phyloP scores from a whole-genome alignment of 2,113 vertebrate genomes.

The Porphyrio hochstetteri region DNA sequence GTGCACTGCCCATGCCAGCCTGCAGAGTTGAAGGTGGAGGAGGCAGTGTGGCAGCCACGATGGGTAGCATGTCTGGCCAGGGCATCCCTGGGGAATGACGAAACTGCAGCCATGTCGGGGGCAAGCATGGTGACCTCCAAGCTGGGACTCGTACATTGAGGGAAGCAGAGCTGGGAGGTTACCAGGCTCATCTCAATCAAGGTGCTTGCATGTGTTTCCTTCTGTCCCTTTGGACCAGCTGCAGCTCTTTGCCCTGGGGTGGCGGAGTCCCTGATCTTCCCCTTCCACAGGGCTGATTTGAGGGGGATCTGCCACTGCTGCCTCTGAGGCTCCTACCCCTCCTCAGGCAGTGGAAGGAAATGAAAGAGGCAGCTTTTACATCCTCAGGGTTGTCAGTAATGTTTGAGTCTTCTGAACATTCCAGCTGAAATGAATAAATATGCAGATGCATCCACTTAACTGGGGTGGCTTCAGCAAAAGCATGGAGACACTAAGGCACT shows the following conservation, averaged over 20 bases:
- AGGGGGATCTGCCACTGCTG: neutral
- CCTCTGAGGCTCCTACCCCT: neutral
- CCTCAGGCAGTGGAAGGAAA: neutral
- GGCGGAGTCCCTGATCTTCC: neutral
- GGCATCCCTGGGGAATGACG: rapidly evolving
- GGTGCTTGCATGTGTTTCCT: neutral
- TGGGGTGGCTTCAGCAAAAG: neutral
- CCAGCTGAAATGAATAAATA: neutral
- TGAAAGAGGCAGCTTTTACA: neutral
- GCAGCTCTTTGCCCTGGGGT: neutral
- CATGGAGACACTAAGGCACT: neutral
- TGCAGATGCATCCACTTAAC: neutral
- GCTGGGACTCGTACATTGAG: rapidly evolving
- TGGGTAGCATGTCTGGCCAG: neutral
- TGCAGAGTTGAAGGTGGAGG: neutral
- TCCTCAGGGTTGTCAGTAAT: neutral
- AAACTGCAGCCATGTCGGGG: rapidly evolving
- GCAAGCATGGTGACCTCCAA: rapidly evolving
- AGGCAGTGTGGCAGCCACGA: rapidly evolving
- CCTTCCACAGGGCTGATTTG: neutral
- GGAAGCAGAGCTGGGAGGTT: neutral
- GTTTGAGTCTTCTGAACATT: neutral
- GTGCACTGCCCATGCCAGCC: rapidly evolving
- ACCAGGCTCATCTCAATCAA: rapidly evolving
- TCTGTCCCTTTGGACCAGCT: neutral